Evolutionary conservation across 2,797 vertebrate species (phyloP).

Genomic region (Enteromius thamalakanensis): DNA sequence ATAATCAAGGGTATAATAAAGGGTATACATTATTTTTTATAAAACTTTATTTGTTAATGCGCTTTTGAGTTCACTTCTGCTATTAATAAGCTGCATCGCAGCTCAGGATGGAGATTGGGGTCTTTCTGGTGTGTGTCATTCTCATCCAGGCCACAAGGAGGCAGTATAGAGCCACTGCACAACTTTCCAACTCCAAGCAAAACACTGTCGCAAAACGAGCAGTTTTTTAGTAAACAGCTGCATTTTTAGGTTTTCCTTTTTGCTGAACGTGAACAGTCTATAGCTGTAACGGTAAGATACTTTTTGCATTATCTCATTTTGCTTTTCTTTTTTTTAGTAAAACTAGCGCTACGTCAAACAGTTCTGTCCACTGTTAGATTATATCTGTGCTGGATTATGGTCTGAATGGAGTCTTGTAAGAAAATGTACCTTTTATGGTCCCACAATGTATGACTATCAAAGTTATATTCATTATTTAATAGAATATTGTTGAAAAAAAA

Average conservation of each 20-base stretch:
- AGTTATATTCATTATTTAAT: background rate
- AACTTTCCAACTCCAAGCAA: background rate
- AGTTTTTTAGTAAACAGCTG: background rate
- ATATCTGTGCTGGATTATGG: background rate
- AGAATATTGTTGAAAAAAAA: background rate
- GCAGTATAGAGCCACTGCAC: background rate
- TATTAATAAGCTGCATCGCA: too few relatives aligned
- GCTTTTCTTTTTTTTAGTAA: too few relatives aligned
- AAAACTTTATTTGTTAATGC: too few relatives aligned
- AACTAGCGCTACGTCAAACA: too few relatives aligned
- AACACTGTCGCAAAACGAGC: background rate
- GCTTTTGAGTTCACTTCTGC: too few relatives aligned
- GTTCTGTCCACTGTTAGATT: background rate
- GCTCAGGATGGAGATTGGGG: too few relatives aligned
- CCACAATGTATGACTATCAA: background rate
- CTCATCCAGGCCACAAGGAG: conserved; percentile 26
- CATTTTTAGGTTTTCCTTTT: background rate
- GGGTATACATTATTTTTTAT: too few relatives aligned
- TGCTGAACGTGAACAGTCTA: background rate
- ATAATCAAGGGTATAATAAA: too few relatives aligned
- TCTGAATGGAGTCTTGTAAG: too few relatives aligned
- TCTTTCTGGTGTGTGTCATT: background rate
- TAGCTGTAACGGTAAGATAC: background rate
- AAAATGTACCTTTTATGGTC: background rate
- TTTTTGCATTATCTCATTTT: background rate